These are phyloP conservation scores for Tringa solitaria DNA, from an alignment of 2,113 vertebrate species.

Conservation along the genomic window DNA sequence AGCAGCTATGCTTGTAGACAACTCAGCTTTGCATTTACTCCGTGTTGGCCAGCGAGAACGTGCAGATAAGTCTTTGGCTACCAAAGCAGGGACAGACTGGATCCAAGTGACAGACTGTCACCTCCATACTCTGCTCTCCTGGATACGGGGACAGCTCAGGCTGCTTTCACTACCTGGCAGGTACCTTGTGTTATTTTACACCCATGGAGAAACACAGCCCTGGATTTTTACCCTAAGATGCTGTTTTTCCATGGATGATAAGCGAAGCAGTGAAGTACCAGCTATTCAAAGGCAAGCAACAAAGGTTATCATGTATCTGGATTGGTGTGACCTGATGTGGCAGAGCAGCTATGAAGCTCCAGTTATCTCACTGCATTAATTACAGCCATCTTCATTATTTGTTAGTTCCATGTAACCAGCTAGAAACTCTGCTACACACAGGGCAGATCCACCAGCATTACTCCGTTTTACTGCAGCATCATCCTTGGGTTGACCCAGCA, in stretches of 20 bases:
- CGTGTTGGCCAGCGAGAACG: background rate
- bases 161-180: background rate
- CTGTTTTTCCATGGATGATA: background rate
- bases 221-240: background rate
- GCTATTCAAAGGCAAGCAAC: background rate
- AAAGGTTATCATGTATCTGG: background rate
- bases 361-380: background rate
- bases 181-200: background rate
- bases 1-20: background rate
- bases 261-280: background rate
- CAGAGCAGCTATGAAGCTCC: background rate
- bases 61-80: background rate
- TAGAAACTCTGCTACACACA: background rate
- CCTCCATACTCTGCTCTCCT: background rate
- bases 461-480: background rate
- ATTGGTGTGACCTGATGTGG: background rate
- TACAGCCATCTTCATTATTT: background rate
- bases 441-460: background rate
- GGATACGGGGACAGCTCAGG: background rate
- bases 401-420: background rate
- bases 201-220: background rate
- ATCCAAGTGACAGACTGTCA: background rate
- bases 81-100: background rate
- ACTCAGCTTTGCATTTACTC: background rate
- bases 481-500: background rate